Conservation (phyloP, 2,113 vertebrate genomes). For the Phalacrocorax carbo region DNA sequence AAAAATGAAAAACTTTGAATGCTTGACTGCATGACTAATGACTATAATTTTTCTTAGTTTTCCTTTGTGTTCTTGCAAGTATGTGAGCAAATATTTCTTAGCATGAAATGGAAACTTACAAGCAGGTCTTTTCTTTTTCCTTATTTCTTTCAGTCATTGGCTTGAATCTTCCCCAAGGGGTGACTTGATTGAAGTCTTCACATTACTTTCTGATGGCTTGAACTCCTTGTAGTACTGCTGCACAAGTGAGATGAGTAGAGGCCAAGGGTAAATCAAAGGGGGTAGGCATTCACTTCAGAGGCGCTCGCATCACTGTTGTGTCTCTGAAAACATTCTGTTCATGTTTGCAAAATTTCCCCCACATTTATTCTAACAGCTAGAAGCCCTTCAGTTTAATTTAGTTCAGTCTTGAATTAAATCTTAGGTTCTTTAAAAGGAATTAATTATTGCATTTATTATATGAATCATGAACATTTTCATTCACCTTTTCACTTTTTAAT, state of each 20-base stretch:
- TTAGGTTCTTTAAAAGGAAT: not conserved
- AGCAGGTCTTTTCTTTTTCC: not conserved
- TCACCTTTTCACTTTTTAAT: not conserved
- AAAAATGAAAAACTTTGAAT: not conserved
- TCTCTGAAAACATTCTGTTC: not conserved
- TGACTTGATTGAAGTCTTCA: not conserved
- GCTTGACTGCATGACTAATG: not conserved
- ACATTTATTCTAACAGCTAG: not conserved
- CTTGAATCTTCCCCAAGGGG: not conserved
- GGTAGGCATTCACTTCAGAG: not conserved
- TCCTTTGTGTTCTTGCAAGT: not conserved
- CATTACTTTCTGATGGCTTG: not conserved
- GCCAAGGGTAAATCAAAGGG: not conserved
- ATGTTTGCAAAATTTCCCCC: not conserved
- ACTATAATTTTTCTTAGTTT: not conserved
- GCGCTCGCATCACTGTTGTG: not conserved
- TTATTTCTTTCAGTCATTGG: not conserved
- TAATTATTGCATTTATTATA: not conserved
- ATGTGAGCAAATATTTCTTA: not conserved
- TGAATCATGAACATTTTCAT: not conserved
- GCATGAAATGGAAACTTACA: not conserved
- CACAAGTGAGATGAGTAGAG: not conserved
- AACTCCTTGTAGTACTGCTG: not conserved
- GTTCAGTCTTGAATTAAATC: not conserved
- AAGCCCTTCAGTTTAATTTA: not conserved